phyloP scores from a whole-genome alignment of 1,140 invertebrate species.

The Bathynomus jamesi region DNA sequence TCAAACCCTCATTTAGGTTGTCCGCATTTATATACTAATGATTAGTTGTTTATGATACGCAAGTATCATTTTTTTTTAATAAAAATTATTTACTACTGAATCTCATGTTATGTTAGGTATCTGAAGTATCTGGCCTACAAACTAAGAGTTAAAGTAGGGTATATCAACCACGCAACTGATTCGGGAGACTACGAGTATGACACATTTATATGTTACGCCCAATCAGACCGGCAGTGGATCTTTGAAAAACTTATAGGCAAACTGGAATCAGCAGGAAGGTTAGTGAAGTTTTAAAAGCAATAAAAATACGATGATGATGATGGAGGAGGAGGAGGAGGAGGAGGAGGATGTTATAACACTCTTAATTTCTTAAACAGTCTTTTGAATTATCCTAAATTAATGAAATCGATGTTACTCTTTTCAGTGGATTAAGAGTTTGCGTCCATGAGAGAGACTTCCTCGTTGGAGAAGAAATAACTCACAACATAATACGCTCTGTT shows the following conservation, averaged over 20 bases:
- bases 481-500: slow-evolving; percentile 17
- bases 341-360: neutral
- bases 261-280: slow-evolving; percentile 17
- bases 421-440: slow-evolving; percentile 20
- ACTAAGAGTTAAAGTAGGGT: neutral
- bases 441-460: slow-evolving; percentile 28
- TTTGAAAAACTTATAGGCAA: slow-evolving; percentile 20
- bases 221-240: slow-evolving; percentile 20
- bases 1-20: too few species aligned
- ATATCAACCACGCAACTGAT: neutral
- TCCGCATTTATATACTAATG: neutral
- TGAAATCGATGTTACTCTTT: neutral
- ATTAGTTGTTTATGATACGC: neutral
- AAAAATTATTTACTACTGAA: neutral
- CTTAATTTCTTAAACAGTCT: neutral
- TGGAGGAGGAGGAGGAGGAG: neutral
- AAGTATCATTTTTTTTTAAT: neutral
- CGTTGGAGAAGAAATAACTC: slow-evolving; percentile 21
- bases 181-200: slow-evolving; percentile 8
- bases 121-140: slow-evolving; percentile 14
- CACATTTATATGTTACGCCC: slow-evolving; percentile 23
- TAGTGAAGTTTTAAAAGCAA: neutral
- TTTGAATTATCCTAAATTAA: neutral
- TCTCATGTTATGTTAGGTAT: slow-evolving; percentile 1
- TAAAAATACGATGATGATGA: neutral